Conservation (phyloP, 2,888 invertebrate genomes). For the Phasia obesa region DNA sequence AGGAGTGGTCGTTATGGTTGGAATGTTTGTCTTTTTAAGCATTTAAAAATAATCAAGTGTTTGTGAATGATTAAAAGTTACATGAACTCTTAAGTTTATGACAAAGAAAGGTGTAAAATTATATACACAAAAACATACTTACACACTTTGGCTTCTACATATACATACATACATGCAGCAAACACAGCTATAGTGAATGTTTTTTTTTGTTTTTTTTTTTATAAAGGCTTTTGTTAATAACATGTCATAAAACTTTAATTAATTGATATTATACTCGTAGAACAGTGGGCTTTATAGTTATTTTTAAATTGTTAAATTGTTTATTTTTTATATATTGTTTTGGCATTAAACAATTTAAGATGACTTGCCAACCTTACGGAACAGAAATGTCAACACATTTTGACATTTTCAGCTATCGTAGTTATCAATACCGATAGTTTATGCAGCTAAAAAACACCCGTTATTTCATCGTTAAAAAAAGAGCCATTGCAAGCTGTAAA, state of each 20-base stretch:
- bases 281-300: conserved; percentile 10
- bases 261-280: not conserved
- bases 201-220: conserved; percentile 13
- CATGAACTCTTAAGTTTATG: conserved; percentile 70
- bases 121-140: conserved; percentile 29
- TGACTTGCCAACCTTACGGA: too few relatives aligned
- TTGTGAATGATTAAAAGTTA: conserved; percentile 65
- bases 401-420: too few relatives aligned
- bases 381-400: too few relatives aligned
- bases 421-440: too few relatives aligned
- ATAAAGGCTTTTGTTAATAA: not conserved
- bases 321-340: too few relatives aligned
- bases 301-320: too few relatives aligned
- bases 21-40: conserved; percentile 34
- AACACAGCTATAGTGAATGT: not conserved
- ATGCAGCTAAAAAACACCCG: too few relatives aligned
- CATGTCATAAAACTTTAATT: not conserved
- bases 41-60: conserved; percentile 56
- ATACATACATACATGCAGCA: not conserved
- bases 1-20: conserved; percentile 67
- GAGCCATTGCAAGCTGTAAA: too few relatives aligned
- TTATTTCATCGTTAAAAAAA: too few relatives aligned
- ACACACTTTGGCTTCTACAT: too few relatives aligned
- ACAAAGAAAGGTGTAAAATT: conserved; percentile 69
- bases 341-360: too few relatives aligned